Base-by-base conservation (phyloP, 2,113 vertebrate species). In the Rousettus leschenaultii region DNA sequence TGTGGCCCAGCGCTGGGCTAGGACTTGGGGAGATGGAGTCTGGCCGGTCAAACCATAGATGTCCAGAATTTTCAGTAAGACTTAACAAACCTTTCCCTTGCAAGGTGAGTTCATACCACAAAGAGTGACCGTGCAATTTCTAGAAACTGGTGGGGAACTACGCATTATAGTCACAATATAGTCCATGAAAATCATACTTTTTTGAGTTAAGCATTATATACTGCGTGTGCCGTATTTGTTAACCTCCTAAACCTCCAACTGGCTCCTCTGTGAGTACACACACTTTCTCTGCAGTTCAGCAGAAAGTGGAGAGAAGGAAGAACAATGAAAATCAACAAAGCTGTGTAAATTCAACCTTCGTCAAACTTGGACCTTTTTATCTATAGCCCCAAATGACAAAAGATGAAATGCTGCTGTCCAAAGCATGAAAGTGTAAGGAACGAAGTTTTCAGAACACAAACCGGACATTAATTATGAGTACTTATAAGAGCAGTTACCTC, bases 381-480 rank as follows among this genome's bases (percentile, higher is more conserved):
- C 55, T 28, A 24, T 82, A 61, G 21, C 6, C 57, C 40, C 35
- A 53, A n/a, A 35, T 89, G 45, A 85, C 63, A 16, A 80, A 48
- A 4, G 24, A 13, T 43, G 15, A 30, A 6, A 22, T 43, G 19
- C 28, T 57, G 30, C 55, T 30, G 15, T 65, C 38, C 35, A 55
- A 59, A 73, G 30, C 59, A 19, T 15, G 28, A 35, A 8, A 35
- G 13, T 70, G 8, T 22, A 35, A 63, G 30, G 61, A 5, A 43
- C 18, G 59, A 21, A 38, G 11, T 68, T 93, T 93, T 68, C 71
- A 90, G 57, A 96, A 94, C 28, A 77, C n/a, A 66, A 66, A 88
- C 14, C 53, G 24, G 48, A 19, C 48, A 28, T 84, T 84, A 73
- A 75, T 80, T 43, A 51, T 4, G 48, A 51, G 48, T 51, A 85